Evolutionary conservation across 2,888 invertebrate genomes (phyloP).

Genomic region (Meganola albula): DNA sequence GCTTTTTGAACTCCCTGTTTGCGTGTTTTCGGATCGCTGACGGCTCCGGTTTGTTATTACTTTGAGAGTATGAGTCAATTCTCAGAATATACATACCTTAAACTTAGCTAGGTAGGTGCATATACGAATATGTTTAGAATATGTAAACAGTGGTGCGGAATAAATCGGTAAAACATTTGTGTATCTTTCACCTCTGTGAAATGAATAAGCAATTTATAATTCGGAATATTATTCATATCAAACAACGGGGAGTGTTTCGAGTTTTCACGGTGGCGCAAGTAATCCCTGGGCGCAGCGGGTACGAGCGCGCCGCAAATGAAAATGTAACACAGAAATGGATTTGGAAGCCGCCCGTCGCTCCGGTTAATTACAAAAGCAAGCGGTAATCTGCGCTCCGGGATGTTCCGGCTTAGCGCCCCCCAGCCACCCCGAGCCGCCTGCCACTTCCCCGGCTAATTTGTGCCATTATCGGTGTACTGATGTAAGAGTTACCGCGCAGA

Average conservation of each 20-base stretch:
- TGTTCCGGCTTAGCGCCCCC: slow-evolving; percentile 77
- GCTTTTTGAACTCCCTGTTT: slow-evolving; percentile 76
- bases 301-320: slow-evolving; percentile 73
- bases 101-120: slow-evolving; percentile 51
- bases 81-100: slow-evolving; percentile 33
- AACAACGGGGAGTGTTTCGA: slow-evolving; percentile 48
- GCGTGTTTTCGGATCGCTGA: slow-evolving; percentile 76
- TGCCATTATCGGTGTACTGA: slow-evolving; percentile 79
- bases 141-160: slow-evolving; percentile 45
- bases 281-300: slow-evolving; percentile 57
- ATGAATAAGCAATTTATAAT: slow-evolving; percentile 32
- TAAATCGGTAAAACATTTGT: slow-evolving; percentile 41
- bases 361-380: slow-evolving; percentile 79
- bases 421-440: slow-evolving; percentile 49
- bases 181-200: slow-evolving; percentile 26
- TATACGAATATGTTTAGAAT: slow-evolving; percentile 54
- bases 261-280: slow-evolving; percentile 55
- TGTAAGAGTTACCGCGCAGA: slow-evolving; percentile 77
- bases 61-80: slow-evolving; percentile 71
- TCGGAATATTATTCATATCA: slow-evolving; percentile 42
- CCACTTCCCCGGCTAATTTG: slow-evolving; percentile 76
- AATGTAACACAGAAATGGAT: slow-evolving; percentile 79
- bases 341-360: slow-evolving; percentile 77
- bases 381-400: slow-evolving; percentile 78
- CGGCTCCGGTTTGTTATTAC: slow-evolving; percentile 69